Conservation (phyloP, 2,888 invertebrate genomes). For the Lamproptera curius region DNA sequence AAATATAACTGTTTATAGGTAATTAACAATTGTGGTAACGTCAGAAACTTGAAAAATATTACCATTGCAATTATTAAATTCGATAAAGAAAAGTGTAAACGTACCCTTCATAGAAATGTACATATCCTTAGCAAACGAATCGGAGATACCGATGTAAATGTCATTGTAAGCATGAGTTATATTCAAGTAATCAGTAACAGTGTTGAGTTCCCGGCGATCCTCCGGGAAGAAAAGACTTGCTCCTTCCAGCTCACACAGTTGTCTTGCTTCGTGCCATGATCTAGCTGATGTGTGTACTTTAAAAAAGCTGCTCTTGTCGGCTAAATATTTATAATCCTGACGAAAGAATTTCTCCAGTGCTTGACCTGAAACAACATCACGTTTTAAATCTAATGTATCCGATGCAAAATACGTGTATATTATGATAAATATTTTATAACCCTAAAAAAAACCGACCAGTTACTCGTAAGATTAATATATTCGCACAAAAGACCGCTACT, state of each 20-base stretch:
- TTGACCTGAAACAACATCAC: conserved; percentile 27
- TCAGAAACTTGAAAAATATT: too few relatives aligned
- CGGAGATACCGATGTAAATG: conserved; percentile 13
- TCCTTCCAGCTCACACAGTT: conserved; percentile 26
- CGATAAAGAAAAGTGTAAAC: too few relatives aligned
- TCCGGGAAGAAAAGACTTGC: conserved; percentile 29
- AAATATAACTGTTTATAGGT: too few relatives aligned
- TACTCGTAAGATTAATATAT: too few relatives aligned
- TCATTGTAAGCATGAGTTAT: conserved; percentile 14
- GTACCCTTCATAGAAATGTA: conserved; percentile 14
- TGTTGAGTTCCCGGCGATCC: conserved; percentile 23
- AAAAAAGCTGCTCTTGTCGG: conserved; percentile 25
- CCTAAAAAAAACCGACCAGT: too few relatives aligned
- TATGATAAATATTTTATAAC: too few relatives aligned
- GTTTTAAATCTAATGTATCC: too few relatives aligned
- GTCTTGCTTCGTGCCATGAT: conserved; percentile 27
- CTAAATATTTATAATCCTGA: conserved; percentile 28
- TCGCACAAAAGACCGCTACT: too few relatives aligned
- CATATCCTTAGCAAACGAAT: conserved; percentile 5
- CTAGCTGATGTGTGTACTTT: conserved; percentile 28
- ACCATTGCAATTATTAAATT: too few relatives aligned
- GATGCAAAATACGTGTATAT: background rate
- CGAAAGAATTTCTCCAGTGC: conserved; percentile 20
- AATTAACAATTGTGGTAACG: too few relatives aligned
- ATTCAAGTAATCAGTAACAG: conserved; percentile 21